A percentile compares a stretch with the other conserved stretches of the same genome.
Evolutionary conservation across 2,888 invertebrate species (phyloP).

Genomic region (Tortrix viridana): DNA sequence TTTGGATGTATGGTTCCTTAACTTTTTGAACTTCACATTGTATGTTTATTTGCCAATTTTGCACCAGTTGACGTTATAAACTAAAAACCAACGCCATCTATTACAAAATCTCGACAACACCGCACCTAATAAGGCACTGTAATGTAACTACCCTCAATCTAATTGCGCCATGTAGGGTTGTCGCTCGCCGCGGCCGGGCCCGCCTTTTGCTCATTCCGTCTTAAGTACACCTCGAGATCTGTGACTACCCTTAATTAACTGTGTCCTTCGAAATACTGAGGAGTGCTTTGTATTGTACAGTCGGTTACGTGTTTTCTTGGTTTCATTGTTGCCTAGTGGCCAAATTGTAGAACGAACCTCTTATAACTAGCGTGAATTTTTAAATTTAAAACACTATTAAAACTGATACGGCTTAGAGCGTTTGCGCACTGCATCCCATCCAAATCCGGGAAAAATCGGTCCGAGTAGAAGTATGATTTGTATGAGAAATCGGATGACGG

Average conservation of each 20-base stretch:
- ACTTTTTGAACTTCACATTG: no score
- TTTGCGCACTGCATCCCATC: no score
- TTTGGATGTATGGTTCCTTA: no score
- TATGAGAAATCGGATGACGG: no score
- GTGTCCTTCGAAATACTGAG: conserved; percentile 37
- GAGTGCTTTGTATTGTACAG: conserved; percentile 28
- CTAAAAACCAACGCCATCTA: neutral
- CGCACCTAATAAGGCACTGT: conserved; percentile 41
- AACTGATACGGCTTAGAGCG: no score
- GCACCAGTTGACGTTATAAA: no score
- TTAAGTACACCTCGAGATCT: conserved; percentile 61
- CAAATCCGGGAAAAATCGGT: no score
- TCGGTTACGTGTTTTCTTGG: neutral
- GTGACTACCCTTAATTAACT: conserved; percentile 70
- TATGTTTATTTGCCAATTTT: no score
- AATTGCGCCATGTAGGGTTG: conserved; percentile 62
- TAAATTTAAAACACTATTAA: no score
- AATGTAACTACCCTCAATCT: conserved; percentile 53
- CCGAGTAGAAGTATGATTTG: no score
- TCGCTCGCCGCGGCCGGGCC: conserved; percentile 47
- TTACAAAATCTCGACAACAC: neutral
- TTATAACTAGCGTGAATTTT: no score
- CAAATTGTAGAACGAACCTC: no score
- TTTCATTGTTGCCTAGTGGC: neutral
- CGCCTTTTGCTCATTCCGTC: conserved; percentile 68